A percentile compares a stretch with the other conserved stretches of the same genome.
These are phyloP conservation scores for Hippopotamyrus pictus DNA, from an alignment of 2,797 vertebrate species.

Conservation along the genomic window DNA sequence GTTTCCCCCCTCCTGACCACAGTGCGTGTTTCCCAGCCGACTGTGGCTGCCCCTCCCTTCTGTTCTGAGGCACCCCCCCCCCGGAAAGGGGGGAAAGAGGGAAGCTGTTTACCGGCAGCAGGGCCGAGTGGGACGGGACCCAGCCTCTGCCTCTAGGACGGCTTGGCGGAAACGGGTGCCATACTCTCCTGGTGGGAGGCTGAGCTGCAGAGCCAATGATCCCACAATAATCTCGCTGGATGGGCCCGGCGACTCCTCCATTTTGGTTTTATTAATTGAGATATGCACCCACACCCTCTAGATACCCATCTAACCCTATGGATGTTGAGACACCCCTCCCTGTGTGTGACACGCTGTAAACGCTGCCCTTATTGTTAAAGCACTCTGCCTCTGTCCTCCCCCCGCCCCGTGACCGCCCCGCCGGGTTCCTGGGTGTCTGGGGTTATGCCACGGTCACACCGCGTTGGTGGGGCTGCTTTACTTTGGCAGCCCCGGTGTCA, in stretches of 20 bases:
- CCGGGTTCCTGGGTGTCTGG: constrained; percentile 12
- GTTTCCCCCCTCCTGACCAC: not conserved
- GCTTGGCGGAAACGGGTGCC: not conserved
- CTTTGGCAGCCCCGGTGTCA: constrained; percentile 42
- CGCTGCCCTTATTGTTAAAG: not conserved
- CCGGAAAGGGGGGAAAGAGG: not conserved
- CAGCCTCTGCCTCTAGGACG: not conserved
- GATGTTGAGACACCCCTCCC: not conserved
- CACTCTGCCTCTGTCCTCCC: not conserved
- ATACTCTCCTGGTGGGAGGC: not conserved
- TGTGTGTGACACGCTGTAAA: not conserved
- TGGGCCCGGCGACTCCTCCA: not conserved
- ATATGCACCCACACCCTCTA: not conserved
- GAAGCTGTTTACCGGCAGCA: not conserved
- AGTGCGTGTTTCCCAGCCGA: not conserved
- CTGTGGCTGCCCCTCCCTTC: not conserved
- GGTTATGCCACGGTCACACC: constrained; percentile 42
- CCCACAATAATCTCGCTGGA: not conserved
- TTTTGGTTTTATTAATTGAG: not conserved
- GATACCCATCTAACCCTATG: not conserved
- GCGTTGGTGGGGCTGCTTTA: constrained; percentile 32
- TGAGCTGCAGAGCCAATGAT: not conserved
- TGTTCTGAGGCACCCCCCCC: not conserved
- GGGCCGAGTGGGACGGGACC: not conserved
- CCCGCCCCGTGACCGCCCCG: constrained; percentile 11